Conservation (phyloP, 2,113 vertebrate species). For the Chinchilla lanigera region DNA sequence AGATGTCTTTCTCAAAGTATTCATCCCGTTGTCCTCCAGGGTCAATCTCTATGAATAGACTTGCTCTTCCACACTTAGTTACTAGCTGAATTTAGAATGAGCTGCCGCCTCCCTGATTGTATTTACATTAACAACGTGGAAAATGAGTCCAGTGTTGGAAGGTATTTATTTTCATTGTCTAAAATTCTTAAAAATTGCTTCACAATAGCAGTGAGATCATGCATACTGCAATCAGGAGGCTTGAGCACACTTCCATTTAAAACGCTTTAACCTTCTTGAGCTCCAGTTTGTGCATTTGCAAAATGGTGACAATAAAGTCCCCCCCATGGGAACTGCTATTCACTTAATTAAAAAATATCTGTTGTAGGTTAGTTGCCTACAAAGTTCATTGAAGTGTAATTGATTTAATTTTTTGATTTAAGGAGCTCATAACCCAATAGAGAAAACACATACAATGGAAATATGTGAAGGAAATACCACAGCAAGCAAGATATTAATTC, state of each 20-base stretch:
- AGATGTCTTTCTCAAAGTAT: not conserved
- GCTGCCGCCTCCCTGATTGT: not conserved
- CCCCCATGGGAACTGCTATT: not conserved
- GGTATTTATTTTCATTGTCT: not conserved
- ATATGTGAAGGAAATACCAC: not conserved
- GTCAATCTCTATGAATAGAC: not conserved
- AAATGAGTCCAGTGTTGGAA: not conserved
- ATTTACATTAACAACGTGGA: not conserved
- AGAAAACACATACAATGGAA: not conserved
- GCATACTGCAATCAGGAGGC: not conserved
- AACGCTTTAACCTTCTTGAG: not conserved
- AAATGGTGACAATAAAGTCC: not conserved
- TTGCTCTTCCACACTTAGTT: not conserved
- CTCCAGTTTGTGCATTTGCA: constrained; percentile 2
- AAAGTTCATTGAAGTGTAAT: not conserved
- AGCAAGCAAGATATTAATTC: not conserved
- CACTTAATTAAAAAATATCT: not conserved
- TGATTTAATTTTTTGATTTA: not conserved
- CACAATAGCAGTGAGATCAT: not conserved
- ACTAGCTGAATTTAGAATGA: not conserved
- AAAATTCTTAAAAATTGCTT: constrained; percentile 32
- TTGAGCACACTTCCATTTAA: not conserved
- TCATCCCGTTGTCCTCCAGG: not conserved
- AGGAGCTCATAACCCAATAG: not conserved
- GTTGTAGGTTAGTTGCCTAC: not conserved